phyloP scores from a whole-genome alignment of 2,797 vertebrate genomes.

The Danio choprae region DNA sequence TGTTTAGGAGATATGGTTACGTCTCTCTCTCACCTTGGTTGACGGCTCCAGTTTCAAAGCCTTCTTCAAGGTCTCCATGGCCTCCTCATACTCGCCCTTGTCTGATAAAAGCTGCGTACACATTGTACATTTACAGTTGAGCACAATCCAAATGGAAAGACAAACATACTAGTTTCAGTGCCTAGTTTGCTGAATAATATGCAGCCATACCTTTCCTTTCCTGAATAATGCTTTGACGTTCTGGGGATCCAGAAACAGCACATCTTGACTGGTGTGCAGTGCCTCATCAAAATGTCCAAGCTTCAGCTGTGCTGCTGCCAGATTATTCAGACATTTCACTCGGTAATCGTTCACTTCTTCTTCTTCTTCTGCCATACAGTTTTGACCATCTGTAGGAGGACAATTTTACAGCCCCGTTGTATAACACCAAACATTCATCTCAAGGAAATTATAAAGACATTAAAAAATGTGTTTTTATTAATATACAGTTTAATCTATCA shows the following conservation, averaged over 20 bases:
- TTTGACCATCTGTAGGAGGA: slow-evolving; percentile 62
- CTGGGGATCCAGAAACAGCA: slow-evolving; percentile 78
- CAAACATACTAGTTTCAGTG: background rate
- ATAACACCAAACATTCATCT: background rate
- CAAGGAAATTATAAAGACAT: background rate
- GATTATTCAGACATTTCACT: slow-evolving; percentile 89
- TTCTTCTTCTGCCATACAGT: slow-evolving; percentile 69
- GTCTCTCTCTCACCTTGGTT: slow-evolving; percentile 80
- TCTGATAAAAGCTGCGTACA: slow-evolving; percentile 84
- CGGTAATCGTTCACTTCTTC: slow-evolving; percentile 82
- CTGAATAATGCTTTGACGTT: slow-evolving; percentile 85
- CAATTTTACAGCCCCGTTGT: slow-evolving; percentile 18
- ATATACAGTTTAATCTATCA: background rate
- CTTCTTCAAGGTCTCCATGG: slow-evolving; percentile 80
- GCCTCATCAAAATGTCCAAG: slow-evolving; percentile 79
- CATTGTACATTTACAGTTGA: slow-evolving; percentile 48
- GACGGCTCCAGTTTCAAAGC: slow-evolving; percentile 86
- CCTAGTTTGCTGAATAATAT: background rate
- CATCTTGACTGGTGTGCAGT: slow-evolving; percentile 79
- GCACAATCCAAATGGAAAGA: background rate
- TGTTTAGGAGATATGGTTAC: slow-evolving; percentile 27
- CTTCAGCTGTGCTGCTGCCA: slow-evolving; percentile 82
- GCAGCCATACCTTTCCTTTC: slow-evolving; percentile 79
- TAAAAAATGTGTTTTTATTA: background rate
- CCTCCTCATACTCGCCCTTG: slow-evolving; percentile 80